These are phyloP conservation scores for Chrysoperla carnea DNA, from an alignment of 1,140 invertebrate species.

Conservation along the genomic window DNA sequence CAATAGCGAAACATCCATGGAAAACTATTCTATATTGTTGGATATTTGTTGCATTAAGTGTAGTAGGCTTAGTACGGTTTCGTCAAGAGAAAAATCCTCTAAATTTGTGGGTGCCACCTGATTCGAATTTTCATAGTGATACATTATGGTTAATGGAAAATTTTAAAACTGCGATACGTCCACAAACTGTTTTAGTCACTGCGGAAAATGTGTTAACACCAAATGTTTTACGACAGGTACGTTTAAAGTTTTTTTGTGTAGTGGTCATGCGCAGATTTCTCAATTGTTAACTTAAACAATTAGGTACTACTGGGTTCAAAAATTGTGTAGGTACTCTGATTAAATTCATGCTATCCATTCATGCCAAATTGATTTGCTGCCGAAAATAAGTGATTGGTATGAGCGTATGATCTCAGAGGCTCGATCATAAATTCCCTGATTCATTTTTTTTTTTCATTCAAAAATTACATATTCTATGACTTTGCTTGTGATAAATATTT, in stretches of 20 bases:
- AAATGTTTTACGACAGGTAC: conserved; percentile 22
- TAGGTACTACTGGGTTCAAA: conserved; percentile 7
- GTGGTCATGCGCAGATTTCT: background rate
- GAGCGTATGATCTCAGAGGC: too few species aligned
- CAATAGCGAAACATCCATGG: conserved; percentile 30
- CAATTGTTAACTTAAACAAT: conserved; percentile 11
- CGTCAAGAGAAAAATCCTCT: conserved; percentile 45
- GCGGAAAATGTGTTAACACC: conserved; percentile 47
- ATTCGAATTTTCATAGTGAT: conserved; percentile 46
- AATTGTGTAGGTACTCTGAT: conserved; percentile 7
- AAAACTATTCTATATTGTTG: conserved; percentile 30
- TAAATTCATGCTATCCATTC: conserved; percentile 15
- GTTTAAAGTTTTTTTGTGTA: background rate
- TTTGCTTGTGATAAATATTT: too few species aligned
- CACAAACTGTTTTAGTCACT: conserved; percentile 40
- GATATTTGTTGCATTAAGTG: conserved; percentile 27
- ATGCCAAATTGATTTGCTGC: conserved; percentile 14
- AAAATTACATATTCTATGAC: too few species aligned
- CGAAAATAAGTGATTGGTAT: too few species aligned
- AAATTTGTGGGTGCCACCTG: conserved; percentile 49
- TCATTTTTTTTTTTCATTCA: too few species aligned
- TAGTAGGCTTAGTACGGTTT: conserved; percentile 35
- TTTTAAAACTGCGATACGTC: conserved; percentile 39
- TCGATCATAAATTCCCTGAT: too few species aligned
- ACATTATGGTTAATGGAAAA: conserved; percentile 53